phyloP scores from a whole-genome alignment of 2,888 invertebrate genomes.

The Leptogaster cylindrica region DNA sequence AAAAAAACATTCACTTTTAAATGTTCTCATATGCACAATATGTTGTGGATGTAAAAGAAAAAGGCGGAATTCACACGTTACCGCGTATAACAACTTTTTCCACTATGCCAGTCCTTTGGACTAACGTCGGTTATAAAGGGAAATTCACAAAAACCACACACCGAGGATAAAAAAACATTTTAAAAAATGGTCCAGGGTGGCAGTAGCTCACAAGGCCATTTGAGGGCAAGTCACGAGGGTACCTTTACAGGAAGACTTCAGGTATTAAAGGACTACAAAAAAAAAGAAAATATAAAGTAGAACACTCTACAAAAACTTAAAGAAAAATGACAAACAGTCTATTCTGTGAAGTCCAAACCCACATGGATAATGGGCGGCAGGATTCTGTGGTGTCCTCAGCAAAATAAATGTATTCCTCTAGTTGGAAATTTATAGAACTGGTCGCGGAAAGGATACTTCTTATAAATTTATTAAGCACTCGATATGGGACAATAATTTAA shows the following conservation, averaged over 20 bases:
- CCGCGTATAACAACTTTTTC: conserved; percentile 9
- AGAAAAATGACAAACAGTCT: conserved; percentile 12
- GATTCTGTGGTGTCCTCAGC: neutral
- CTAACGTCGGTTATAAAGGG: conserved; percentile 1
- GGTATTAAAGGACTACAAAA: neutral
- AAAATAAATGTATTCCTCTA: too few species aligned
- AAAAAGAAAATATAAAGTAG: neutral
- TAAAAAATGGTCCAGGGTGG: neutral
- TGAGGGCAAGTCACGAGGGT: neutral
- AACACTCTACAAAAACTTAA: neutral
- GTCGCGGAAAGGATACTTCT: too few species aligned
- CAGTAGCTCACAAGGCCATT: conserved; percentile 13
- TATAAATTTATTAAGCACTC: too few species aligned
- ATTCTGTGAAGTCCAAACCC: conserved; percentile 1
- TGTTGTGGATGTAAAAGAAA: neutral
- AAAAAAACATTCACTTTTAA: too few species aligned
- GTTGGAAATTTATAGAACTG: too few species aligned
- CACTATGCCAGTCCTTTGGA: neutral
- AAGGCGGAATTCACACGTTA: conserved; percentile 6
- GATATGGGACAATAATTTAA: too few species aligned
- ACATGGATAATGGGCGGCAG: conserved; percentile 9
- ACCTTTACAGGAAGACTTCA: neutral
- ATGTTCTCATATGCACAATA: neutral
- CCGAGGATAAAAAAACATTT: conserved; percentile 16
- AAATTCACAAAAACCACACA: conserved; percentile 13